Percentiles rank a stretch among this genome's conserved stretches.
These are phyloP conservation scores for Pristionchus maxplancki DNA, from an alignment of 2,888 invertebrate genomes.

Conservation along the genomic window DNA sequence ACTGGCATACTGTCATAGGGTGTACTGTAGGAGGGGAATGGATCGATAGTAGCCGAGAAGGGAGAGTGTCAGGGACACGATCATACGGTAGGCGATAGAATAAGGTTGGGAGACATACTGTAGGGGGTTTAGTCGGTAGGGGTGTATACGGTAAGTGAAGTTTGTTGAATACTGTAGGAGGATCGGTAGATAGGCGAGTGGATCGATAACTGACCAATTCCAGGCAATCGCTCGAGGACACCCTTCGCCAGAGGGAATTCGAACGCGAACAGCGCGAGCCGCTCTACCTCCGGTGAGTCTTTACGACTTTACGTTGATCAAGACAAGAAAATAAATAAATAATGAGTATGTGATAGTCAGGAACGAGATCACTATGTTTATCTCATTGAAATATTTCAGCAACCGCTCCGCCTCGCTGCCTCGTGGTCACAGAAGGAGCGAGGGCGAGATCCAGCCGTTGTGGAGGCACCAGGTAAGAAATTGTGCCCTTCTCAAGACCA, in stretches of 20 bases:
- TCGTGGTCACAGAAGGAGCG: slow-evolving; percentile 53
- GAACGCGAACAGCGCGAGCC: slow-evolving; percentile 3
- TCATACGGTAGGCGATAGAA: not conserved
- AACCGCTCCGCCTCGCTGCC: slow-evolving; percentile 66
- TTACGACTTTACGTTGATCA: no score
- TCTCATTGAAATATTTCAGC: slow-evolving; percentile 55
- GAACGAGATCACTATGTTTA: no score
- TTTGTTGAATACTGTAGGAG: no score
- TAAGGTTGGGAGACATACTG: no score
- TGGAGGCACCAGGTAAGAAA: slow-evolving; percentile 29
- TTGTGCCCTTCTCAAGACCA: not conserved
- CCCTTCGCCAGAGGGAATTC: not conserved
- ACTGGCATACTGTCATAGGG: not conserved
- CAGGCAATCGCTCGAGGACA: slow-evolving; percentile 48
- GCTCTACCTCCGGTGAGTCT: not conserved
- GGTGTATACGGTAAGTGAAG: no score
- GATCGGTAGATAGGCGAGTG: not conserved
- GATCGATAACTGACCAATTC: not conserved
- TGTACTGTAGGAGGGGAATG: no score
- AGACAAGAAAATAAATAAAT: no score
- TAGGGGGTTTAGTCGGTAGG: no score
- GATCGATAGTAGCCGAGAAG: no score
- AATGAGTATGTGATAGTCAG: no score
- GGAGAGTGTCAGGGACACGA: not conserved
- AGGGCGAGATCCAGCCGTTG: slow-evolving; percentile 49